Conservation (phyloP, 2,113 vertebrate genomes). For the Pardalotus punctatus region DNA sequence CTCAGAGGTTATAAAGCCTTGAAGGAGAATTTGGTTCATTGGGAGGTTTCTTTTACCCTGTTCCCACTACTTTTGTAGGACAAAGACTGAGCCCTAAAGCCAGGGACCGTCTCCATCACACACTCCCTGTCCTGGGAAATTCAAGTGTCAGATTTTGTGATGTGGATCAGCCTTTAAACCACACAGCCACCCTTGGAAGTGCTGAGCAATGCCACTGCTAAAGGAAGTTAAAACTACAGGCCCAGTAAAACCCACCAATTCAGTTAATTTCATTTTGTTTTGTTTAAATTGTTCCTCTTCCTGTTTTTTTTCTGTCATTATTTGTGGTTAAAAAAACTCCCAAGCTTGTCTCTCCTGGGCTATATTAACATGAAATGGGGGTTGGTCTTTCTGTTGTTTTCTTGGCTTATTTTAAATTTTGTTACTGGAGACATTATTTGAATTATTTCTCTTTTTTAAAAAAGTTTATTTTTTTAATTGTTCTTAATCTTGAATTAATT, state of each 20-base stretch:
- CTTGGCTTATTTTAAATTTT: not conserved
- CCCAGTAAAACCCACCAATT: not conserved
- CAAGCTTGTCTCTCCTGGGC: not conserved
- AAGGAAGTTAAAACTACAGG: not conserved
- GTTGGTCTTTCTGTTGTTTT: not conserved
- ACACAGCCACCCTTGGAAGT: not conserved
- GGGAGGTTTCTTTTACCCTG: not conserved
- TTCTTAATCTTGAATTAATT: not conserved
- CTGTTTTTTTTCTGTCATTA: not conserved
- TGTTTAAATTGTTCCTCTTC: not conserved
- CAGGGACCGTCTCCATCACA: not conserved
- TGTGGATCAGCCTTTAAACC: not conserved
- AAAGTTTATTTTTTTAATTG: not conserved
- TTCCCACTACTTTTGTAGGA: not conserved
- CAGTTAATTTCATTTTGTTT: not conserved
- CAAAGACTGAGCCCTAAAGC: not conserved
- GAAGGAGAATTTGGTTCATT: not conserved
- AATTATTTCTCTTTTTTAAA: not conserved
- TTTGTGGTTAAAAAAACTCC: accelerated
- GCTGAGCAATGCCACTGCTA: not conserved
- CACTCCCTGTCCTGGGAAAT: not conserved
- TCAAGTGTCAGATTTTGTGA: not conserved
- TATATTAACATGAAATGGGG: not conserved
- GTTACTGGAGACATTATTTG: not conserved
- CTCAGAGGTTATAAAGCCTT: not conserved